phyloP scores from a whole-genome alignment of 1,140 invertebrate genomes.

The Triops longicaudatus region DNA sequence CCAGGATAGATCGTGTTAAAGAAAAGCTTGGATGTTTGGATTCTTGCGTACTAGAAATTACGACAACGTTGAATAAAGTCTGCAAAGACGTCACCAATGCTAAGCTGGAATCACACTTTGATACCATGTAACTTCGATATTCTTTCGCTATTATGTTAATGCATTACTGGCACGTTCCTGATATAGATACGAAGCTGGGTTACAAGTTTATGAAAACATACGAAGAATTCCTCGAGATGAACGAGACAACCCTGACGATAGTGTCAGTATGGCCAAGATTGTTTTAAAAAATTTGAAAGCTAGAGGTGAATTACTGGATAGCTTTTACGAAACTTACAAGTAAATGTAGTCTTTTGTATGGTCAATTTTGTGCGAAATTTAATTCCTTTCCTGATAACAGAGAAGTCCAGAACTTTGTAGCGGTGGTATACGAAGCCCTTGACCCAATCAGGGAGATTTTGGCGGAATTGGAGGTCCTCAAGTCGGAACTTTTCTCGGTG shows the following conservation, averaged over 20 bases:
- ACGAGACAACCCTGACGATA: not conserved
- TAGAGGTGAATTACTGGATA: not conserved
- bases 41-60: not conserved
- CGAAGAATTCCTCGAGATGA: not conserved
- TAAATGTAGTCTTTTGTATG: not conserved
- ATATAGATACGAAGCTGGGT: not conserved
- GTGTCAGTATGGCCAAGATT: not conserved
- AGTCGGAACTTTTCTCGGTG: conserved; percentile 10
- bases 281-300: not conserved
- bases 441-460: not conserved
- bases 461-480: not conserved
- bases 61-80: not conserved
- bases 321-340: not conserved
- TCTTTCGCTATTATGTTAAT: not conserved
- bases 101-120: not conserved
- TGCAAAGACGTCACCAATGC: not conserved
- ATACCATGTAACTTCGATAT: not conserved
- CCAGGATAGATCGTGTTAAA: not conserved
- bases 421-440: not conserved
- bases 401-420: not conserved
- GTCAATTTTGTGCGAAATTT: not conserved
- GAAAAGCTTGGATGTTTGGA: not conserved
- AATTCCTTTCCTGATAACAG: not conserved
- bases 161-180: not conserved
- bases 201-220: not conserved